Conservation (phyloP, 2,888 invertebrate species). For the Sarcophaga rosellei region DNA sequence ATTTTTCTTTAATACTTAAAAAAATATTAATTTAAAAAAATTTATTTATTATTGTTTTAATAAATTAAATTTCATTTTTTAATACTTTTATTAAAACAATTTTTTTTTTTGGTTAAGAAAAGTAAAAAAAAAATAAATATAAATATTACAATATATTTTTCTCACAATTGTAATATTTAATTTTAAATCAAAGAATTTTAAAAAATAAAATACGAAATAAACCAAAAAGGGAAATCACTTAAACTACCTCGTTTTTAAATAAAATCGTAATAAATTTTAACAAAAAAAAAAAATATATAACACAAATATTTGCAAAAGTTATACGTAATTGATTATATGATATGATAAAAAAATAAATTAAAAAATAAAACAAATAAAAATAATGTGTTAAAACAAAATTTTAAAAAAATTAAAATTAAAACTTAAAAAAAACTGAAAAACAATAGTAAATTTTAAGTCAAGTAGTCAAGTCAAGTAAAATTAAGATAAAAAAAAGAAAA, state of each 20-base stretch:
- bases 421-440: constrained; percentile 12
- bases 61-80: no score
- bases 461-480: constrained; percentile 60
- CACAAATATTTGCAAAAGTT: constrained; percentile 60
- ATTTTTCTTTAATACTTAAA: no score
- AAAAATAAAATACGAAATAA: constrained; percentile 27
- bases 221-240: constrained; percentile 13
- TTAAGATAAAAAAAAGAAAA: constrained; percentile 17
- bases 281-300: constrained; percentile 33
- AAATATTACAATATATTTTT: background rate
- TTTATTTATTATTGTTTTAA: background rate
- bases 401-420: constrained; percentile 10
- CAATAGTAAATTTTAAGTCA: constrained; percentile 67
- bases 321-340: constrained; percentile 59
- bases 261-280: constrained; percentile 36
- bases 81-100: no score
- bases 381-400: constrained; percentile 38
- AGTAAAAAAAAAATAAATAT: background rate
- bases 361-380: constrained; percentile 28
- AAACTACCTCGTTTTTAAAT: constrained; percentile 64
- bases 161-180: background rate
- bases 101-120: constrained; percentile 9
- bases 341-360: constrained; percentile 45
- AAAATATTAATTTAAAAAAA: no score
- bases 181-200: constrained; percentile 26